Evolutionary conservation across 2,888 invertebrate species (phyloP), one percentile per base, ranked within the genome.

Genomic region (Chrysotoxum bicinctum): DNA sequence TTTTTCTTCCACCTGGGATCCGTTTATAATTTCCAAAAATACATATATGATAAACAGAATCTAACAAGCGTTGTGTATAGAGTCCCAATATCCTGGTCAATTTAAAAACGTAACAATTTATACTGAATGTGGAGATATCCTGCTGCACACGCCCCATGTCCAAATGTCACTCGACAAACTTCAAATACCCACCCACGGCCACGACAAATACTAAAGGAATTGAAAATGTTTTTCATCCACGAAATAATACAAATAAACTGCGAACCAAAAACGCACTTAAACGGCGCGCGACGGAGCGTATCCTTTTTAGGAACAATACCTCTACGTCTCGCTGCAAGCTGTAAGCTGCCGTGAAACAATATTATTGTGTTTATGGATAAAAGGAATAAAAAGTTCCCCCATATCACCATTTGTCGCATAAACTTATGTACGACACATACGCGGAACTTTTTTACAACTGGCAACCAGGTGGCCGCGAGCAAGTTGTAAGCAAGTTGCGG

Each of bases 341-440:
- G 26, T 7, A n/a, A n/a, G 23, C 70, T 32, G 35, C 75, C 19
- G 23, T 48, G 48, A 45, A 35, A 45, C 64, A 50, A 66, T 66
- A 56, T 32, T 16, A 54, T 62, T 52, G 77, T 58, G 66, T 76
- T 69, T 16, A 14, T 37, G 26, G 16, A 45, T 16, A 7, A 64
- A 62, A 12, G 14, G 21, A n/a, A 40, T 30, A 37, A 43, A 52
- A 75, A 35, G 37, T 56, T 68, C 26, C 35, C 48, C 85, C 35
- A 14, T 85, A 81, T 85, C 85, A 77, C 80, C 81, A 85, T 85
- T 85, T 85, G 85, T 85, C 85, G 85, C 81, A 77, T 76, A 76
- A 85, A 76, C 81, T 81, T 76, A 62, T 80, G 75, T 80, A 40
- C 58, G 56, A 76, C 84, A 80, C 70, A 64, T 37, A 43, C 66